These are phyloP conservation scores for Diarsia rubi DNA, from an alignment of 2,888 invertebrate genomes.

Conservation along the genomic window DNA sequence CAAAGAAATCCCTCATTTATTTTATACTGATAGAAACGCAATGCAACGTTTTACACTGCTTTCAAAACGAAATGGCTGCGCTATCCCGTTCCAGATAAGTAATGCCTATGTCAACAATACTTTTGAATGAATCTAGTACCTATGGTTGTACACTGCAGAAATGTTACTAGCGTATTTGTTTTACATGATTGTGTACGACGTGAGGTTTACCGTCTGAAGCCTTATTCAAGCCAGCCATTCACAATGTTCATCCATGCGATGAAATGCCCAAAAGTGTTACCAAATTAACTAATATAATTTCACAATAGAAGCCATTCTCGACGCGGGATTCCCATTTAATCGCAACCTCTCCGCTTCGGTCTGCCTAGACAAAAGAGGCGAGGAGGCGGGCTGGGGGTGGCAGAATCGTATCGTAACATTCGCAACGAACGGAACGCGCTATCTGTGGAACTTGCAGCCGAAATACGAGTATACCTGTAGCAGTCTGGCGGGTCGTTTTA, in stretches of 20 bases:
- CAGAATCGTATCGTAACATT: conserved; percentile 9
- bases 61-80: conserved; percentile 10
- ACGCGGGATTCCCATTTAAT: conserved; percentile 9
- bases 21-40: background rate
- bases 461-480: conserved; percentile 14
- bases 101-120: background rate
- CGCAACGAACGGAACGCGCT: background rate
- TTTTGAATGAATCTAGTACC: conserved; percentile 6
- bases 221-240: conserved; percentile 1
- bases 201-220: background rate
- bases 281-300: background rate
- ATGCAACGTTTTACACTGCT: background rate
- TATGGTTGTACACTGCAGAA: background rate
- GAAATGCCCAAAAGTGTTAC: background rate
- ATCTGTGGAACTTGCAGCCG: background rate
- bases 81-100: background rate
- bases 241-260: background rate
- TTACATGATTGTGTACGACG: background rate
- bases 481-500: background rate
- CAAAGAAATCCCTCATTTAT: conserved; percentile 4
- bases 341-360: background rate
- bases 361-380: conserved; percentile 4
- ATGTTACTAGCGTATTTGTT: background rate
- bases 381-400: background rate
- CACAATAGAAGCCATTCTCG: background rate